phyloP scores from a whole-genome alignment of 2,113 vertebrate species.

The Hyla sarda region DNA sequence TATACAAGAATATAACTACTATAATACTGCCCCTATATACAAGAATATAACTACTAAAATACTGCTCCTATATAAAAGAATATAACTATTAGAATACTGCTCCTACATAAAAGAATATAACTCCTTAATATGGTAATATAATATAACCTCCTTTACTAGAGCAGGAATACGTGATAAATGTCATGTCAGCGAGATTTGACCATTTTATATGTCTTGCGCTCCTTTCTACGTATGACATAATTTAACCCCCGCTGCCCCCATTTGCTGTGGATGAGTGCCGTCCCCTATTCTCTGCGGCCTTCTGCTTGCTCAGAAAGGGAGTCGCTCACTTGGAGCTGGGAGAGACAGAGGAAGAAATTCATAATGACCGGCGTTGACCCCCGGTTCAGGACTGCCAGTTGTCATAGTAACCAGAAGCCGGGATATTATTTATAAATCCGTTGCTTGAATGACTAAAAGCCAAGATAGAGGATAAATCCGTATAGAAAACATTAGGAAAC shows the following conservation, averaged over 20 bases:
- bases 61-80: too few relatives aligned
- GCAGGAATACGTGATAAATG: background rate
- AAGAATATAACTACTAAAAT: slow-evolving; percentile 1
- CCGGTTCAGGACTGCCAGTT: background rate
- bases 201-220: background rate
- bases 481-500: background rate
- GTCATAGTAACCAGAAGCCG: slow-evolving; percentile 43
- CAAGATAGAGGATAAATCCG: background rate
- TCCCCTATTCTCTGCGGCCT: background rate
- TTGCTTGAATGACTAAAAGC: slow-evolving; percentile 2
- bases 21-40: background rate
- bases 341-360: slow-evolving; percentile 9
- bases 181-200: background rate
- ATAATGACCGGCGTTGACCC: slow-evolving; percentile 22
- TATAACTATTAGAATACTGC: too few relatives aligned
- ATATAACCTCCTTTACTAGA: background rate
- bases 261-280: background rate
- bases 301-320: slow-evolving; percentile 31
- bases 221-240: background rate
- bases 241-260: slow-evolving; percentile 10
- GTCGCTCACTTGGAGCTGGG: background rate
- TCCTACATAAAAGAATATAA: too few relatives aligned
- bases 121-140: background rate
- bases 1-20: background rate
- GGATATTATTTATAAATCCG: slow-evolving; percentile 36